Percentiles rank a stretch among this genome's conserved stretches.
These are phyloP conservation scores for Brassicogethes aeneus DNA, from an alignment of 2,888 invertebrate genomes.

Conservation along the genomic window DNA sequence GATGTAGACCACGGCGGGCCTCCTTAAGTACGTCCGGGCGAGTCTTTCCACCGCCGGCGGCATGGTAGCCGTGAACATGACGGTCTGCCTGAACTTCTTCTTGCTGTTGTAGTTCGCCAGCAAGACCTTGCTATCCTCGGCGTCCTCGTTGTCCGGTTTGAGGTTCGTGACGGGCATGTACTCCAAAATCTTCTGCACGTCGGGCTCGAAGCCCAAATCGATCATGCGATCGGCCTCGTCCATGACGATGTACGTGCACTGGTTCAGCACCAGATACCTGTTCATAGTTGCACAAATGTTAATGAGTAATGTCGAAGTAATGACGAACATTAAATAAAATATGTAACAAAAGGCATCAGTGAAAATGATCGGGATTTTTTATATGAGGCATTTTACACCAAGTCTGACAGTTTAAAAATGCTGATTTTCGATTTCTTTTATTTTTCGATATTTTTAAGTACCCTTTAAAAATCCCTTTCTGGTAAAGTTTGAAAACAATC, in stretches of 20 bases:
- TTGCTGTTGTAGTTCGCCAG: constrained; percentile 92
- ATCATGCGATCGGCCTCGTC: constrained; percentile 99
- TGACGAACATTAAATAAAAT: background rate
- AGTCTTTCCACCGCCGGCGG: constrained; percentile 95
- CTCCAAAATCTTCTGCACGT: constrained; percentile 95
- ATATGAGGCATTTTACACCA: too few relatives aligned
- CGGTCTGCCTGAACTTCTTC: constrained; percentile 97
- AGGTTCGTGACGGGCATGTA: constrained; percentile 97
- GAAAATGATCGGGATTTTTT: too few relatives aligned
- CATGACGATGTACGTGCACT: constrained; percentile 95
- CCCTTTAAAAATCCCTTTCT: too few relatives aligned
- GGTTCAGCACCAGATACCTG: constrained; percentile 85
- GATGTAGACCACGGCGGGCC: constrained; percentile 94
- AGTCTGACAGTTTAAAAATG: too few relatives aligned
- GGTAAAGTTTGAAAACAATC: too few relatives aligned
- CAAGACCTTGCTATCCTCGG: constrained; percentile 72
- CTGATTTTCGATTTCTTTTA: too few relatives aligned
- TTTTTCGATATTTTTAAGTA: too few relatives aligned
- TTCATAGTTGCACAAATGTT: too few relatives aligned
- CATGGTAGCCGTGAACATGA: constrained; percentile 99
- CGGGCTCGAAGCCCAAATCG: constrained; percentile 99
- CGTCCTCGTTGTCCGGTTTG: constrained; percentile 97
- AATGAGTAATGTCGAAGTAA: too few relatives aligned
- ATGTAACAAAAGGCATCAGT: too few relatives aligned
- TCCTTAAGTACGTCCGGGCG: constrained; percentile 85